Base-by-base conservation (phyloP, 2,113 vertebrate species). In the Atractosteus spatula region DNA sequence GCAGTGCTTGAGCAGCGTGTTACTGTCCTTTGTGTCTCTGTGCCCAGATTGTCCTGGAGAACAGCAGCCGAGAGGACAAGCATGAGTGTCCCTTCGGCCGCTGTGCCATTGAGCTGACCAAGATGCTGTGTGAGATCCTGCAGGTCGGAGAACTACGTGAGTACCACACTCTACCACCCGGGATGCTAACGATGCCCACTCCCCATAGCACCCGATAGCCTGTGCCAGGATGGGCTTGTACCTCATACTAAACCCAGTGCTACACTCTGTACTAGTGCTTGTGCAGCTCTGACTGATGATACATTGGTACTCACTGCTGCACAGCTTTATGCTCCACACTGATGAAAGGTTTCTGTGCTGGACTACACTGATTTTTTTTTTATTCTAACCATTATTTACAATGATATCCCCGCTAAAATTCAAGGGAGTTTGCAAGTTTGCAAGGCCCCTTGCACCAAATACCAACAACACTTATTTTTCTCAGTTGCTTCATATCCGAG, bases 41-140 rank as follows among this genome's bases (percentile, higher is more conserved):
- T 68, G 57, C 29, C 3, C 76, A 99, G 97, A 96, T 99, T 17
- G 96, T 99, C 63, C 75, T 99, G 79, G 97, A 99, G 88, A 98
- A 99, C 88, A 98, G 97, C 84, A 97, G 96, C 83, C 90, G 96
- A 1, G 97, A 99, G 76, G 97, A 99, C 76, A 98, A 98, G 57
- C 97, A 99, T 0, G 97, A 98, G 71, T 99, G 97, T 80, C 97
- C 97, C 4, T 99, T 99, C 3, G 97, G 96, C n/a, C 95, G 97
- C 61, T 98, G 96, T 55, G 96, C 96, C 76, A 99, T 99, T 0
- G 97, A 99, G 84, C 94, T 99, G 65, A 99, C 96, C 55, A 94
- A 93, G 47, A 96, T 97, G 93, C 86, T 99, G 14, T 99, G 97
- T 62, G 97, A 99, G 77, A 97, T 99, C 74, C 91, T 99, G 44